Conservation (phyloP, 2,888 invertebrate species). For the Drosophila anomelani region DNA sequence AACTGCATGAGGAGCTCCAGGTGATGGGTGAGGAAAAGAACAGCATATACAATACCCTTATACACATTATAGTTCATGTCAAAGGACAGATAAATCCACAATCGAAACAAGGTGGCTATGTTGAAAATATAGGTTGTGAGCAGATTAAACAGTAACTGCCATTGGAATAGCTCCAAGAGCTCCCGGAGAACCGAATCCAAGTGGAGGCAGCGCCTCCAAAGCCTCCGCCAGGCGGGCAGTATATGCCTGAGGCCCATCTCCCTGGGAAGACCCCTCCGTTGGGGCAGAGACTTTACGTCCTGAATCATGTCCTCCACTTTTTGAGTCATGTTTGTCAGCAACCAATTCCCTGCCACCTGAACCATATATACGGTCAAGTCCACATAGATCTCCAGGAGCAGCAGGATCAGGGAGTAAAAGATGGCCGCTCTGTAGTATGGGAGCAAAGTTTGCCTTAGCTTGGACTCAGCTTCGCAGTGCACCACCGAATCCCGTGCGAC, state of each 20-base stretch:
- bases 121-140: slow-evolving; percentile 53
- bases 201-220: slow-evolving; percentile 37
- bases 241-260: slow-evolving; percentile 49
- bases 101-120: slow-evolving; percentile 47
- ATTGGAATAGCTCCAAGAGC: slow-evolving; percentile 42
- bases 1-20: slow-evolving; percentile 47
- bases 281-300: slow-evolving; percentile 46
- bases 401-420: slow-evolving; percentile 22
- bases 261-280: slow-evolving; percentile 33
- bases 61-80: background rate
- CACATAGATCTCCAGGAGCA: slow-evolving; percentile 30
- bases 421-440: slow-evolving; percentile 19
- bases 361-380: slow-evolving; percentile 42
- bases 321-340: slow-evolving; percentile 42
- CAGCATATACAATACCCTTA: background rate
- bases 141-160: slow-evolving; percentile 56
- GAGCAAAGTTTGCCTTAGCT: slow-evolving; percentile 1
- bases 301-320: slow-evolving; percentile 30
- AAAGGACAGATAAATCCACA: slow-evolving; percentile 43
- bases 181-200: slow-evolving; percentile 44
- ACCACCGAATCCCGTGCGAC: slow-evolving; percentile 43
- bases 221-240: slow-evolving; percentile 34
- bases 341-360: slow-evolving; percentile 38
- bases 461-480: slow-evolving; percentile 18
- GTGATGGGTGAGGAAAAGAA: slow-evolving; percentile 35